Evolutionary conservation across 2,888 invertebrate species (phyloP), one percentile per base, ranked within the genome.

Genomic region (Pelosia muscerda): DNA sequence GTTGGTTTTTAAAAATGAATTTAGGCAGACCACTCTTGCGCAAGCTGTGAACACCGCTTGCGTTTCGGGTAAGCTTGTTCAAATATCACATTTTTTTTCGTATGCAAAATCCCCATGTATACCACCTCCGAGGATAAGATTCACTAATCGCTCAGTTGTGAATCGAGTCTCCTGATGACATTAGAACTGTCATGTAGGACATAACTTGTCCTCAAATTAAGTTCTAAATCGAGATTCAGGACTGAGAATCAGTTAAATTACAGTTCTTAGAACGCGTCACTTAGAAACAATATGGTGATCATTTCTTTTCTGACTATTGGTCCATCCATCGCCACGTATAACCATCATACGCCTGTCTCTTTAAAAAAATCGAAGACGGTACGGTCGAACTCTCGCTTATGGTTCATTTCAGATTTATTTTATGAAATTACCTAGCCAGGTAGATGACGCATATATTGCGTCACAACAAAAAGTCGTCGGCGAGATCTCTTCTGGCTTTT

Each of bases 1-100:
- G 76, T 77, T 79, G 69, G 71, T 74, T 72, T 70, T 70, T 66
- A 38, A 72, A 77, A 75, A 15, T 49, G 19, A 61, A 28, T 42
- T 38, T 19, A 26, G 49, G 26, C 26, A 61, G 42, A 42, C n/a
- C n/a, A 11, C 22, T 49, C 26, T 38, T 60, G 25, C 59, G 34
- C 59, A 23, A 15, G 58, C 22, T 22, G 13, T 42, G 19, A 42
- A 42, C 42, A 49, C 42, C 49, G n/a, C 49, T n/a, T 49, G 9
- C 19, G n/a, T 49, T n/a, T 19, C 49, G 2, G 49, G 8, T 49
- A 49, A 49, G 6, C 9, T n/a, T 49, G n/a, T n/a, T n/a, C n/a
- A n/a, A n/a, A n/a, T n/a, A n/a, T n/a, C n/a, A n/a, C n/a, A n/a
- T n/a, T n/a, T n/a, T n/a, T n/a, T n/a, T n/a, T n/a, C n/a, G n/a